Base-by-base conservation (phyloP, 1,140 invertebrate genomes). In the Saccostrea cuccullata region DNA sequence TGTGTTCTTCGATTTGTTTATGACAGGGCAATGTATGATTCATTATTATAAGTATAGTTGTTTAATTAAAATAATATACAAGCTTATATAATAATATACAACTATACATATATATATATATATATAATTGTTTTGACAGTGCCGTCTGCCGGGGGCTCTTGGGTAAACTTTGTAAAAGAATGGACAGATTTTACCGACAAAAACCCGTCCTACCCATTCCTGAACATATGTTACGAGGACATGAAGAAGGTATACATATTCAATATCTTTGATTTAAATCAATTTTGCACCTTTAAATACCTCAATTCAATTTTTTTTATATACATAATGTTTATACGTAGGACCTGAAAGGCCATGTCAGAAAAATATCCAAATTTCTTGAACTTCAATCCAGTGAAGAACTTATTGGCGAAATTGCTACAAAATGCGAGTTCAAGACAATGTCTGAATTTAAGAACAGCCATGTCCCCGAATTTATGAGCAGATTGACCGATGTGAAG, bases 291-390 rank as follows among this genome's bases (percentile, higher is more conserved):
- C 2, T 36, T 36, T 36, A 36, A 36, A 36, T 36, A 36, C 30
- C 30, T 36, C 30, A 36, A 36, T 36, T 36, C 30, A 36, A 36
- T 0, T 36, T 36, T 36, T 36, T 47, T 6, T 6, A 47, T 47
- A 8, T 47, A 6, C 0, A 47, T 47, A 2, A 9, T 47, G 0
- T 47, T 47, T 8, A 47, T 47, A 9, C 6, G 8, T 26, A 84
- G 82, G 82, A 84, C 82, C 82, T 84, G 2, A 84, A n/a, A n/a
- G 17, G 40, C n/a, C 40, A 84, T 40, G 82, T 84, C 8, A 84
- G 47, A 26, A 84, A 55, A 5, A 84, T 84, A 13, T 36, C 82
- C 23, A 17, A 84, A 17, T 84, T 84, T 20, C 55, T 84, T 8
- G 82, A 84, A 84, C 5, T 84, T 15, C 20, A 84, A 20, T 13